A percentile compares a stretch with the other conserved stretches of the same genome.
phyloP scores from a whole-genome alignment of 1,140 invertebrate species.

The Popillia japonica region DNA sequence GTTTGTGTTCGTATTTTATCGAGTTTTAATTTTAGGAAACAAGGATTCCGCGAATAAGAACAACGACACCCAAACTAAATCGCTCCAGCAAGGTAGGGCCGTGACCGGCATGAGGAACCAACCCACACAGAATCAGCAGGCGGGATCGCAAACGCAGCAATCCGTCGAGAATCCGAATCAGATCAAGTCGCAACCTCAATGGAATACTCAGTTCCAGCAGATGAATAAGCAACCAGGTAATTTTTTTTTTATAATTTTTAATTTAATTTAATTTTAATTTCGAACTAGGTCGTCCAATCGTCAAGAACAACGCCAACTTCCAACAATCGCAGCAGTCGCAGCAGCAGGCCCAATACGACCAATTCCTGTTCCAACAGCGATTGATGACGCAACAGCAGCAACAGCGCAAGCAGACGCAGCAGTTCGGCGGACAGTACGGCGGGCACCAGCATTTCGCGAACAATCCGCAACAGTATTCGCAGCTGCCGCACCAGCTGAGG shows the following conservation, averaged over 20 bases:
- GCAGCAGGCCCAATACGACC: slow-evolving; percentile 49
- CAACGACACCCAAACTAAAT: slow-evolving; percentile 47
- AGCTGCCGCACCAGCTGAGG: slow-evolving; percentile 56
- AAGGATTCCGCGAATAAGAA: slow-evolving; percentile 50
- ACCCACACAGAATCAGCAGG: too few species aligned
- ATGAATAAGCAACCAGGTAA: slow-evolving; percentile 30
- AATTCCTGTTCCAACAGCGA: slow-evolving; percentile 55
- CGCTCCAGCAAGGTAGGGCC: slow-evolving; percentile 61
- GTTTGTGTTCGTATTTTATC: neutral
- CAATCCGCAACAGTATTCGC: slow-evolving; percentile 54
- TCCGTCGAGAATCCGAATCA: slow-evolving; percentile 40
- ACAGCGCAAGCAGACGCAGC: slow-evolving; percentile 45
- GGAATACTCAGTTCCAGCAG: slow-evolving; percentile 37
- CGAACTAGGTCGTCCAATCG: slow-evolving; percentile 63
- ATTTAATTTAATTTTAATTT: slow-evolving; percentile 3
- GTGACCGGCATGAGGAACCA: slow-evolving; percentile 60
- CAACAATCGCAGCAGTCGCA: slow-evolving; percentile 44
- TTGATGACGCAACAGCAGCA: slow-evolving; percentile 46
- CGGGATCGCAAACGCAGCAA: slow-evolving; percentile 24
- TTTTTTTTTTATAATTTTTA: neutral
- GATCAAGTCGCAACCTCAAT: slow-evolving; percentile 39
- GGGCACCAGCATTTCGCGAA: slow-evolving; percentile 41
- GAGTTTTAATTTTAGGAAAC: slow-evolving; percentile 34
- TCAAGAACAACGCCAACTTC: slow-evolving; percentile 58
- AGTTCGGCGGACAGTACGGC: slow-evolving; percentile 33